Base-by-base conservation (phyloP, 1,140 invertebrate species). In the Zaprionus camerounensis region DNA sequence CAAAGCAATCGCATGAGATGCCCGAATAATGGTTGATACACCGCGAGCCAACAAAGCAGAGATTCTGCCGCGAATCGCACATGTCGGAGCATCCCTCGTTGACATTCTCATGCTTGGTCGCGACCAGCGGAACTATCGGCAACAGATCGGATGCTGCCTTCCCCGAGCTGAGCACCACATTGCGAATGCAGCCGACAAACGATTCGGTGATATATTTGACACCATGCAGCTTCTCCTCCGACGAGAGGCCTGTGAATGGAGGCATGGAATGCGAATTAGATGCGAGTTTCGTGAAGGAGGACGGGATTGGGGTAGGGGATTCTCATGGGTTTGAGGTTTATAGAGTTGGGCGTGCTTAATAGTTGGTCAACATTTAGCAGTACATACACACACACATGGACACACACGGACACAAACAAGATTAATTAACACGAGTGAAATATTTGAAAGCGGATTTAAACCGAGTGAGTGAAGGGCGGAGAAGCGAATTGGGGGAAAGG, bases 131-230 rank as follows among this genome's bases (percentile, higher is more conserved):
- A 31, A 95, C 95, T 70, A 97, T 97, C 7, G 96, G 95, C 41
- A 97, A 92, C 28, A 97, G 93, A 93, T 97, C 96, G 24, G 96
- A 96, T 0, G 96, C 96, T 1, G 96, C 96, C 93, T 97, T 97
- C 6, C 96, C 96, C 3, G 96, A 96, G 92, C 95, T 96, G 22
- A 98, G 93, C 11, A 96, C 95, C 92, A 98, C 96, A 81, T 98
- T 96, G 83, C 96, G 96, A 68, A 98, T 97, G 91, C 97, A 98
- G 3, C 97, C 97, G 49, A 98, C 96, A 92, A 98, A 98, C 12
- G 97, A 97, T 93, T 97, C 97, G 74, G 97, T 97, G 41, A 97
- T 97, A 83, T 98, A 98, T 93, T 97, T 97, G 1, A 98, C 97
- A 63, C 97, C 96, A 84, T 97, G 96, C 17, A 97, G 93, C 91